Base-by-base conservation (phyloP, 2,113 vertebrate species). In the Phyllopteryx taeniolatus region DNA sequence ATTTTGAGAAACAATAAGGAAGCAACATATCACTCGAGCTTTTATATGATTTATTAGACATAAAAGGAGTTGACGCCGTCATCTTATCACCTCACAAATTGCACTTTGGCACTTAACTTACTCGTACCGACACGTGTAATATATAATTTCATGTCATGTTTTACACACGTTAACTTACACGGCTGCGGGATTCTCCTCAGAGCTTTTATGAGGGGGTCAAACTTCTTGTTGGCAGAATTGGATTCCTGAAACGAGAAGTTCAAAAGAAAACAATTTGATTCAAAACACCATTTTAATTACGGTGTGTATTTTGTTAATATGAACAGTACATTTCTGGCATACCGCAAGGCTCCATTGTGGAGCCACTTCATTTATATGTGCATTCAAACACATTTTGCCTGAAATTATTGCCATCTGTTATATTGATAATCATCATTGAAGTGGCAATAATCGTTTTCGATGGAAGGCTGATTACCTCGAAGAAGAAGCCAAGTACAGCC, bases 401-500 rank as follows among this genome's bases (percentile, higher is more conserved):
- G 47, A 15, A 17, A 47, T 8, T 12, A 2, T 47, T 13, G 46
- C 11, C 46, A 49, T 17, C 47, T 49, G 14, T 49, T 14, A 3
- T 4, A 49, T 49, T 14, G 47, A 49, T 49, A 1, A 3, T 2
- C 19, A 20, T 12, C 20, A 11, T 3, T 62, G 31, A 33, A 35
- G 31, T n/a, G 6, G 6, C n/a, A 22, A 19, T 15, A n/a, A 14
- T 49, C 12, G 12, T 49, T 13, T 49, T 14, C 12, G 7, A 49
- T 2, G 10, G 27, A 17, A 33, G 14, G 5, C 8, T 6, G 64
- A 59, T 75, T 73, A 96, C 95, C 93, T 94, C 49, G 66, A 96
- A 75, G 60, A 96, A 89, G 85, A 98, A 94, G 46, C 91, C 95
- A 76, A 96, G 81, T 69, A 96, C 95, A 0, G 95, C 95, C 3